These are phyloP conservation scores for Psilopsiagon aymara DNA, from an alignment of 2,113 vertebrate species.

Conservation along the genomic window DNA sequence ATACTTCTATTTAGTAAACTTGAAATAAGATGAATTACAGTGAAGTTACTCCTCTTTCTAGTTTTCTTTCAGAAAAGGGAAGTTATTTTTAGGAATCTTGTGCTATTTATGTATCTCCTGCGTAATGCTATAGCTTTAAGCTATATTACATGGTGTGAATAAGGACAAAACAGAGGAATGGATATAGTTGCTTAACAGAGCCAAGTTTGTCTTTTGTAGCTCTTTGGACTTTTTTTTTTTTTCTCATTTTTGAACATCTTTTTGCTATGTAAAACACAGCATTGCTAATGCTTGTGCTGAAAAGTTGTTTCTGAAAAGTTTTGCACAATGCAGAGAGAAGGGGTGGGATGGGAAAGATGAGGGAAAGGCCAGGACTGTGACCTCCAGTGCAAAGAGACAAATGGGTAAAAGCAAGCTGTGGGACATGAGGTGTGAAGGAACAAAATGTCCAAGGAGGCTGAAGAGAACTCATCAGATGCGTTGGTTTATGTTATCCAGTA, in stretches of 20 bases:
- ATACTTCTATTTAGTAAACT: conserved; percentile 22
- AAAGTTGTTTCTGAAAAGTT: background rate
- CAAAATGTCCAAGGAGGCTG: background rate
- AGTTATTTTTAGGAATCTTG: background rate
- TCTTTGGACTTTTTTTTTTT: too few species aligned
- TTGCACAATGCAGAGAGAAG: background rate
- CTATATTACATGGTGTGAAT: background rate
- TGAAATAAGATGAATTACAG: background rate
- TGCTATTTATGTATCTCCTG: background rate
- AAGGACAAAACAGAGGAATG: background rate
- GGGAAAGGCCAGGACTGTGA: background rate
- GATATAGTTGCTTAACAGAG: background rate
- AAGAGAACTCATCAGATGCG: too few species aligned
- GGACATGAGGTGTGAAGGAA: background rate
- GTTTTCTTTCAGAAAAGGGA: background rate
- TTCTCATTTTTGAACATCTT: background rate
- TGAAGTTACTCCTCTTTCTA: background rate
- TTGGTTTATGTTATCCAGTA: background rate
- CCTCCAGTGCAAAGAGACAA: background rate
- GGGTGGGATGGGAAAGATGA: background rate
- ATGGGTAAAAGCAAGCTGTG: background rate
- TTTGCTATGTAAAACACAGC: background rate
- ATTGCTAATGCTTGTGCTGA: background rate
- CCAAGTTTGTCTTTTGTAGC: background rate
- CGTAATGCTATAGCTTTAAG: background rate